phyloP scores from a whole-genome alignment of 2,797 vertebrate genomes.

The Podarcis siculus region DNA sequence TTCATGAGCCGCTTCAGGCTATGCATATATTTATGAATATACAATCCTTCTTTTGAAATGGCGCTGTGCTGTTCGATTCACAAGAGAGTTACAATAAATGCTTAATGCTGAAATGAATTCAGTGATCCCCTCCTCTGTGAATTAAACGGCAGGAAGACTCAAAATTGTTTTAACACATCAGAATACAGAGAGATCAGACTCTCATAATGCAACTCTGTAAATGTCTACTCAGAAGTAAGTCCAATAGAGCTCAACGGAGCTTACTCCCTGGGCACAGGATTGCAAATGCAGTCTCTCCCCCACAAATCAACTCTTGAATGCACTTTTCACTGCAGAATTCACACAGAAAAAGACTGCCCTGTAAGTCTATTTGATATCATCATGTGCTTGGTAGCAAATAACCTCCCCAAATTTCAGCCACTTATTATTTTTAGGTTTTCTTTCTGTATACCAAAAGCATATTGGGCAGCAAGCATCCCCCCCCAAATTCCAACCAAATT shows the following conservation, averaged over 20 bases:
- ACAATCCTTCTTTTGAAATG: not conserved
- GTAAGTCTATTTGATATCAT: no score
- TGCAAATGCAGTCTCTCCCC: no score
- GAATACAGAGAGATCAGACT: not conserved
- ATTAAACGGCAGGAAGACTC: conserved; percentile 17
- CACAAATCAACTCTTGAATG: no score
- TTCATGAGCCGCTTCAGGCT: not conserved
- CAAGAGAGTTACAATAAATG: conserved; percentile 1
- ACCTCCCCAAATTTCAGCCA: no score
- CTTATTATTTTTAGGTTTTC: no score
- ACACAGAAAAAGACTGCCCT: no score
- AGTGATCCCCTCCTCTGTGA: not conserved
- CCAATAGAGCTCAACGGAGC: not conserved
- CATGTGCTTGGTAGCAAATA: no score
- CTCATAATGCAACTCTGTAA: not conserved
- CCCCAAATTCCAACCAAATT: no score
- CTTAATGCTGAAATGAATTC: conserved; percentile 28
- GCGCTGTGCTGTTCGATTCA: conserved; percentile 33
- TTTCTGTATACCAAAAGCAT: no score
- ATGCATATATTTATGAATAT: not conserved
- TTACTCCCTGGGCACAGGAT: not conserved
- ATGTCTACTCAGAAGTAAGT: not conserved
- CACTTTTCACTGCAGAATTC: no score
- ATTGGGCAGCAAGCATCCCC: no score
- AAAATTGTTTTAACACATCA: not conserved